Evolutionary conservation across 2,888 invertebrate species (phyloP).

Genomic region (Ophion ventricosus): DNA sequence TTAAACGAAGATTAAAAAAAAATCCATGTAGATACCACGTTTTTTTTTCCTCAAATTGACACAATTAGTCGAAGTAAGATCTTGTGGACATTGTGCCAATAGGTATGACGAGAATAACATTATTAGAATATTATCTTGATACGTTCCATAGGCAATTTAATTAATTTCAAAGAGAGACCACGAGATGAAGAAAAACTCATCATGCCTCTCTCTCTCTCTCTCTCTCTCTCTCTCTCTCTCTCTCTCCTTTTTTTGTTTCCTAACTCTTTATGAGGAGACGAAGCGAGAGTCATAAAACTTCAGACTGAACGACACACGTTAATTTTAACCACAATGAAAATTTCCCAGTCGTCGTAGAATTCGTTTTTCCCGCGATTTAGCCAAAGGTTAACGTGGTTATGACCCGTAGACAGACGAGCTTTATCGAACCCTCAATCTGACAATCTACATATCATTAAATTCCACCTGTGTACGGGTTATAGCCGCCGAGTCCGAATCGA

Average conservation of each 20-base stretch:
- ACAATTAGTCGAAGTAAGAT: too few relatives aligned
- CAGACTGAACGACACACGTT: background rate
- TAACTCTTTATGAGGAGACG: background rate
- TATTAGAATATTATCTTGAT: too few relatives aligned
- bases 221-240: background rate
- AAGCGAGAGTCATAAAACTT: slow-evolving; percentile 1
- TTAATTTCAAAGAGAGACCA: too few relatives aligned
- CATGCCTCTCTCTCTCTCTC: background rate
- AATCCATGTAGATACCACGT: too few relatives aligned
- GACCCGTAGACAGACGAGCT: background rate
- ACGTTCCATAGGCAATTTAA: too few relatives aligned
- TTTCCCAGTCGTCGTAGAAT: background rate
- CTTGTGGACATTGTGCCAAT: too few relatives aligned
- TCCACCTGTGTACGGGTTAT: slow-evolving; percentile 20
- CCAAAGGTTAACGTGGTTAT: slow-evolving; percentile 2
- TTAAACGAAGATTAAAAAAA: too few relatives aligned
- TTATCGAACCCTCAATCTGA: slow-evolving; percentile 25
- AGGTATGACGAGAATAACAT: too few relatives aligned
- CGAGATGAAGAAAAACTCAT: too few relatives aligned
- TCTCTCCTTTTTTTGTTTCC: background rate
- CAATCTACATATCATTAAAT: slow-evolving; percentile 47
- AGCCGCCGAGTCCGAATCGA: slow-evolving; percentile 25
- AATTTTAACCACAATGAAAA: background rate
- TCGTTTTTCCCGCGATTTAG: slow-evolving; percentile 30
- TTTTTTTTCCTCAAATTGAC: too few relatives aligned